Percentiles rank a stretch among this genome's conserved stretches.
phyloP scores from a whole-genome alignment of 2,888 invertebrate species.

The Hyposoter dolosus region DNA sequence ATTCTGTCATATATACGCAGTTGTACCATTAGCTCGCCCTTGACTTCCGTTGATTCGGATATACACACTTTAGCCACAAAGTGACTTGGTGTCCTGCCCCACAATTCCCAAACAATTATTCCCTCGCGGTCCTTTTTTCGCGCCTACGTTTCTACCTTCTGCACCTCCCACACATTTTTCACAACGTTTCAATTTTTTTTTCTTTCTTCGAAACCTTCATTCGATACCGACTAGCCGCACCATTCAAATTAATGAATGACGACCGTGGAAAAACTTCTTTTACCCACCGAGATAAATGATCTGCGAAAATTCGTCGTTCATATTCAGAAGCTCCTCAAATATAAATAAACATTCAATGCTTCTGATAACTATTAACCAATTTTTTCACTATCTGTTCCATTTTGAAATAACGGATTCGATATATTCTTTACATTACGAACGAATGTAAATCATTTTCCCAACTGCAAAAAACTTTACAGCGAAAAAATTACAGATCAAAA shows the following conservation, averaged over 20 bases:
- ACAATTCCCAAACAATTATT: slow-evolving; percentile 41
- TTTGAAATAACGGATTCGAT: too few relatives aligned
- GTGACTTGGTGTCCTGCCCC: slow-evolving; percentile 56
- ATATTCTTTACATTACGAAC: too few relatives aligned
- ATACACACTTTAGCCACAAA: slow-evolving; percentile 62
- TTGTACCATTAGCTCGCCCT: slow-evolving; percentile 24
- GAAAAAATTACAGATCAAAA: too few relatives aligned
- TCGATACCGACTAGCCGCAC: background rate
- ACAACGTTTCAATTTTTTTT: slow-evolving; percentile 59
- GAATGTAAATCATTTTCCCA: too few relatives aligned
- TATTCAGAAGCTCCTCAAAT: too few relatives aligned
- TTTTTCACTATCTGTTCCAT: too few relatives aligned
- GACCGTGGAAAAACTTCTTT: background rate
- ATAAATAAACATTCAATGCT: too few relatives aligned
- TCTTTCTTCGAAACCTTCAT: background rate
- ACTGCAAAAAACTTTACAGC: too few relatives aligned
- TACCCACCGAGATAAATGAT: too few relatives aligned
- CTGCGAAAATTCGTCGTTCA: too few relatives aligned
- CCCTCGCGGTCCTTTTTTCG: slow-evolving; percentile 41
- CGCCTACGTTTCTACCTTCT: slow-evolving; percentile 32
- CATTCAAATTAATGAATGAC: slow-evolving; percentile 8
- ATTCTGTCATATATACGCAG: slow-evolving; percentile 6
- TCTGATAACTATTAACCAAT: too few relatives aligned
- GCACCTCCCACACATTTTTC: slow-evolving; percentile 47
- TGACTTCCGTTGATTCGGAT: slow-evolving; percentile 11